phyloP scores from a whole-genome alignment of 2,797 vertebrate species.

The Oreochromis mossambicus region DNA sequence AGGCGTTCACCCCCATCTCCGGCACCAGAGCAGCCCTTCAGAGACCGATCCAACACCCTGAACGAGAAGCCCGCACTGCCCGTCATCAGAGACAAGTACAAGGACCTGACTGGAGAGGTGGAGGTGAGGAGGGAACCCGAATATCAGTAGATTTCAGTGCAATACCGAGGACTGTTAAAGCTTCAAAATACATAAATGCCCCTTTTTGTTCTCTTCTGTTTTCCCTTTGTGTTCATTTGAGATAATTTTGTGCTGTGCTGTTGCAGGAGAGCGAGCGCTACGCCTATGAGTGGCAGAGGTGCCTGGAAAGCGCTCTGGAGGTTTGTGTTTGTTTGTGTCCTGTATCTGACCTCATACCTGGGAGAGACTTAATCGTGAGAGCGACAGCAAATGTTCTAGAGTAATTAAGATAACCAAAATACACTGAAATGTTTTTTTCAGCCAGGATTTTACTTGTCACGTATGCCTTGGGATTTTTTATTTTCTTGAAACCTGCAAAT shows the following conservation, averaged over 20 bases:
- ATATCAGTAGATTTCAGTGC: background rate
- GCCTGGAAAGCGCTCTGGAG: slow-evolving; percentile 91
- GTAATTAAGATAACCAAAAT: slow-evolving; percentile 8
- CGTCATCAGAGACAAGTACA: slow-evolving; percentile 98
- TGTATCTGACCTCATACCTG: background rate
- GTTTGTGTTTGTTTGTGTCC: slow-evolving; percentile 72
- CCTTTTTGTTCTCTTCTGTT: background rate
- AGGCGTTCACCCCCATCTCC: slow-evolving; percentile 82
- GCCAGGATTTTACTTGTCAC: background rate
- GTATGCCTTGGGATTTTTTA: background rate
- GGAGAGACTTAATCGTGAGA: background rate
- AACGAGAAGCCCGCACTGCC: slow-evolving; percentile 92
- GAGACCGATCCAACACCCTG: slow-evolving; percentile 92
- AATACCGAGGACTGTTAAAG: background rate
- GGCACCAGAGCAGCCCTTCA: slow-evolving; percentile 85
- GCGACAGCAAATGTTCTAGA: background rate
- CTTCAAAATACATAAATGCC: background rate
- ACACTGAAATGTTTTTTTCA: background rate
- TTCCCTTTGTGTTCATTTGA: slow-evolving; percentile 5
- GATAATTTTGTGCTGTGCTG: slow-evolving; percentile 1
- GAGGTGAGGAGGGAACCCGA: slow-evolving; percentile 79
- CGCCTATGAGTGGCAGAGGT: slow-evolving; percentile 96
- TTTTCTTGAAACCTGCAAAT: background rate
- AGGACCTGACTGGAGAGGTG: slow-evolving; percentile 95
- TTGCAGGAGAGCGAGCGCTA: slow-evolving; percentile 95